These are phyloP conservation scores for Chionis minor DNA, from an alignment of 2,113 vertebrate genomes.

Conservation along the genomic window DNA sequence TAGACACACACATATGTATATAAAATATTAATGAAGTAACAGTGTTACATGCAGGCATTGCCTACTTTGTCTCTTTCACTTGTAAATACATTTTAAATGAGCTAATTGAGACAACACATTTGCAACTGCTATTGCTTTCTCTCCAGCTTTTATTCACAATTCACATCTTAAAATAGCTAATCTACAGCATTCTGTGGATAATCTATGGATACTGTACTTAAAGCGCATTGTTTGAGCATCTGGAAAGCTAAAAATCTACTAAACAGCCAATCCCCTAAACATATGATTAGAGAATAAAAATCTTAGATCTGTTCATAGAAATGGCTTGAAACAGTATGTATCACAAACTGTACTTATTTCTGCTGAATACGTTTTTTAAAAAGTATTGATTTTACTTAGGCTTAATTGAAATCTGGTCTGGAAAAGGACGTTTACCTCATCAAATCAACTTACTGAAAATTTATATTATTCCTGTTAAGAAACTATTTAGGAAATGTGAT, in stretches of 20 bases:
- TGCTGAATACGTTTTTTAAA: not conserved
- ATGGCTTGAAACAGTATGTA: conserved; percentile 55
- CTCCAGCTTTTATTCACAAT: conserved; percentile 72
- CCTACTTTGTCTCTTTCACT: conserved; percentile 70
- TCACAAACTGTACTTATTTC: conserved; percentile 41
- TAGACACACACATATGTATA: conserved; percentile 36
- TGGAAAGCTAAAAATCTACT: conserved; percentile 77
- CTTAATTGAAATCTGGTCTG: conserved; percentile 38
- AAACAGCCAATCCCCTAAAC: conserved; percentile 75
- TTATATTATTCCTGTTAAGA: conserved; percentile 51
- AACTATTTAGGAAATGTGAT: conserved; percentile 10
- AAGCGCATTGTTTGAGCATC: conserved; percentile 78
- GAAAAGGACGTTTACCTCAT: conserved; percentile 40
- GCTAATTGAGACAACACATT: conserved; percentile 72
- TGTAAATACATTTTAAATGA: conserved; percentile 77
- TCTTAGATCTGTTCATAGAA: conserved; percentile 71
- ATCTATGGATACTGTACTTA: conserved; percentile 74
- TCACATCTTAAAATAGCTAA: conserved; percentile 79
- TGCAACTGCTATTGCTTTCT: conserved; percentile 73
- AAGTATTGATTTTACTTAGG: conserved; percentile 39
- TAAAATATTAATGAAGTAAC: conserved; percentile 78
- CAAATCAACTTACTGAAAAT: conserved; percentile 54
- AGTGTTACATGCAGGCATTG: conserved; percentile 71
- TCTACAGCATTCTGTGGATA: conserved; percentile 69
- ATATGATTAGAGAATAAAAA: conserved; percentile 83